phyloP scores from a whole-genome alignment of 2,888 invertebrate species.

The Leptarthrus brevirostris region DNA sequence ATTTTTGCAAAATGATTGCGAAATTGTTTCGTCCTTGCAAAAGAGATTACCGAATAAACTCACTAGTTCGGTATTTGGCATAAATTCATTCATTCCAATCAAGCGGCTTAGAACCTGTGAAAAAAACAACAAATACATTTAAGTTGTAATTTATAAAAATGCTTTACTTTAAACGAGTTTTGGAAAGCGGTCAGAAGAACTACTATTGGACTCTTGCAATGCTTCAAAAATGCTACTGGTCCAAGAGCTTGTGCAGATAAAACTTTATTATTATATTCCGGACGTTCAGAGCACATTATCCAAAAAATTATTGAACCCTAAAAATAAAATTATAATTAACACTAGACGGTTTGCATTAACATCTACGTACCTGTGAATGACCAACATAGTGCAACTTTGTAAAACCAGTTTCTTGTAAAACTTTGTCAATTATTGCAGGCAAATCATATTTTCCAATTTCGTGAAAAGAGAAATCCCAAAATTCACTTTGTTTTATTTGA shows the following conservation, averaged over 20 bases:
- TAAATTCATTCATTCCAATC: constrained; percentile 70
- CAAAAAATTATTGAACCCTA: constrained; percentile 77
- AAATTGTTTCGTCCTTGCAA: constrained; percentile 71
- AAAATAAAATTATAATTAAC: not conserved
- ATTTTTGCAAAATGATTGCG: constrained; percentile 74
- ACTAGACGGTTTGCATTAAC: too few species aligned
- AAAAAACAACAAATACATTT: too few species aligned
- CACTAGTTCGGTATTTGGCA: constrained; percentile 71
- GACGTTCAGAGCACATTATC: constrained; percentile 74
- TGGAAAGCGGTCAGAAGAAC: constrained; percentile 67
- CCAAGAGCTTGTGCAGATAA: constrained; percentile 75
- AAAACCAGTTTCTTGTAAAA: constrained; percentile 60
- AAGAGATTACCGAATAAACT: constrained; percentile 68
- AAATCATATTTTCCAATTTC: constrained; percentile 66
- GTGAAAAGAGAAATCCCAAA: constrained; percentile 67
- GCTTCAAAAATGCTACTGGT: constrained; percentile 75
- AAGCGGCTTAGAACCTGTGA: not conserved
- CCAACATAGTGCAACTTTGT: constrained; percentile 67
- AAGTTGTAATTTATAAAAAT: too few species aligned
- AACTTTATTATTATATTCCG: constrained; percentile 76
- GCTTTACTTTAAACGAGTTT: constrained; percentile 68
- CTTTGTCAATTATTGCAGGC: constrained; percentile 66
- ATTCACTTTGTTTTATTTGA: constrained; percentile 62
- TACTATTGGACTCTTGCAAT: constrained; percentile 70
- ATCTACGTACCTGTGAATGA: constrained; percentile 60